Conservation (phyloP, 2,113 vertebrate genomes). For the Anseranas semipalmata region DNA sequence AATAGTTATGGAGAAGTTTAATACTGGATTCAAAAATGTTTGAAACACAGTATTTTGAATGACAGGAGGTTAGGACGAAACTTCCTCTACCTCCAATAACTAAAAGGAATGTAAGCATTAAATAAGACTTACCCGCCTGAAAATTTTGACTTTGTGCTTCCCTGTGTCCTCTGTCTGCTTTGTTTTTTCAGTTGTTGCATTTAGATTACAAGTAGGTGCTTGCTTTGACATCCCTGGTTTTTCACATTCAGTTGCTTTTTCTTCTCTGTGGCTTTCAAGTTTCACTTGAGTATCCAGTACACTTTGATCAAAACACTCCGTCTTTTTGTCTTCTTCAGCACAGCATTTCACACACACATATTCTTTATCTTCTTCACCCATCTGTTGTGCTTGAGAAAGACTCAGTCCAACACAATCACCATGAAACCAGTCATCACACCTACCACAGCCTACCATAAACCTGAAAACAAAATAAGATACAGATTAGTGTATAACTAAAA, state of each 20-base stretch:
- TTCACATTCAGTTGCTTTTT: conserved; percentile 78
- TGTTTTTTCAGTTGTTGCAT: conserved; percentile 51
- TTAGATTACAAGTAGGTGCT: conserved; percentile 62
- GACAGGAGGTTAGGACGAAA: not conserved
- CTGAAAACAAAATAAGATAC: conserved; percentile 62
- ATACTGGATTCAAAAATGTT: not conserved
- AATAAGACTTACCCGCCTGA: conserved; percentile 83
- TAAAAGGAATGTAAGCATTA: not conserved
- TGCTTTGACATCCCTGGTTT: conserved; percentile 77
- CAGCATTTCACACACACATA: conserved; percentile 96
- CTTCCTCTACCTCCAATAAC: not conserved
- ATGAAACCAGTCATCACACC: conserved; percentile 98
- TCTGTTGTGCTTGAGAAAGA: conserved; percentile 91
- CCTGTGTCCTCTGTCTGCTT: conserved; percentile 68
- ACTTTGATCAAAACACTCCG: conserved; percentile 71
- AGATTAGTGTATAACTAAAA: not conserved
- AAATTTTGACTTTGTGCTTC: conserved; percentile 85
- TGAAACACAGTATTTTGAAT: not conserved
- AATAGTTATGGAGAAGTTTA: not conserved
- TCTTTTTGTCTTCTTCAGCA: conserved; percentile 88
- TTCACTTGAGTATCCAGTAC: conserved; percentile 73
- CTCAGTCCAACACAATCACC: conserved; percentile 96
- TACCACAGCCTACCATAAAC: conserved; percentile 98
- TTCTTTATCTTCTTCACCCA: conserved; percentile 97
- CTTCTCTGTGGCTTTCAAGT: conserved; percentile 77